Evolutionary conservation across 2,888 invertebrate genomes (phyloP), one percentile per base, ranked within the genome.

Genomic region (Drosophila picticornis): DNA sequence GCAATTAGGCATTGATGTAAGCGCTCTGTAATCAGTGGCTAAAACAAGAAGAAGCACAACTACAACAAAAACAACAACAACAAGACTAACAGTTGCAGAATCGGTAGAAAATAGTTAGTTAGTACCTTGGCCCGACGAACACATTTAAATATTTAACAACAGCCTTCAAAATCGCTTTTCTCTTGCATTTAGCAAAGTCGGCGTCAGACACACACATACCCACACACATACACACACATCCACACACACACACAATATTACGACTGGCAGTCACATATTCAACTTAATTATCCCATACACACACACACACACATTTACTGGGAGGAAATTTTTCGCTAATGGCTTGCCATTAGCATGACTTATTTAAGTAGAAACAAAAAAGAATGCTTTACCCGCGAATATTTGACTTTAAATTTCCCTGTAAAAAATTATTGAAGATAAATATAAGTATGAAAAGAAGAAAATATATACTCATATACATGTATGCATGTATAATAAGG

Each of bases 291-390:
- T 82, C 78, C 66, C 76, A 67, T 74, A 77, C 72, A 75, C 71
- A 59, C 57, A 36, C 46, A 36, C 22, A 64, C 48, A 43, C 34
- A 56, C 55, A 52, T n/a, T 32, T 52, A 63, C 40, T 58, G 55
- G 55, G 55, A 76, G 78, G 50, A 66, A 85, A 84, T 88, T 83
- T 88, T 87, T 83, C 77, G 81, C 88, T 88, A 88, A 88, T 88
- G 88, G 88, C 80, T 78, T 84, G 84, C 88, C 88, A 88, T 88
- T 90, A 88, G 90, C 88, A 83, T 86, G 90, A 90, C 90, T 88
- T 86, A 85, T 88, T 90, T 88, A 82, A 85, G 79, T 72, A 55
- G 72, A 72, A 75, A 72, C 59, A 64, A 72, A 83, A 83, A 84
- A 32, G 27, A 22, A 27, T 22, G 25, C 9, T 3, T 7, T 4